Base-by-base conservation (phyloP, 1,140 invertebrate species). In the Trypoxylus dichotomus region DNA sequence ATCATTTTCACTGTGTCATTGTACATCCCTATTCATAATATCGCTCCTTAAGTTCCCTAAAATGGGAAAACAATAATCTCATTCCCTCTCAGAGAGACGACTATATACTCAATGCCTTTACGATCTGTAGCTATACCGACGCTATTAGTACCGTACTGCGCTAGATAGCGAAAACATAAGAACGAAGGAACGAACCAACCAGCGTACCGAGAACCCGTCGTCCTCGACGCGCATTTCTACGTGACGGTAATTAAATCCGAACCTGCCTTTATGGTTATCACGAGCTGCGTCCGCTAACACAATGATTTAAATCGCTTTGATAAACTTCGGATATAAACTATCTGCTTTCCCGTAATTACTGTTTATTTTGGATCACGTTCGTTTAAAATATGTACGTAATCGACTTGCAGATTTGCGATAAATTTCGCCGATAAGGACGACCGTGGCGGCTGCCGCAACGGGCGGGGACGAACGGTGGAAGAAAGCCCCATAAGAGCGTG, bases 231-330 rank as follows among this genome's bases (percentile, higher is more conserved):
- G 47, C 15, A 58, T n/a, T 58, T 29, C 81, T 81, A 83, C 83
- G 83, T 83, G 81, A 83, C 72, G 60, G 80, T 83, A 83, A 83
- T 83, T 83, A 83, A 83, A 81, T 83, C 79, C 77, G 78, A 83
- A 82, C 77, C 80, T 79, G 80, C 80, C 81, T 82, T 81, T 83
- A 83, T 83, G 83, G 82, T 81, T 82, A 82, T 83, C 83, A 83
- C 83, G 83, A 83, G 82, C 80, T 80, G 21, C 24, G 63, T 29
- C 32, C 77, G 79, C 77, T 78, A 76, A 79, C 77, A 78, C 80
- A 79, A 81, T 81, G 83, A 83, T 83, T 82, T 83, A 83, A 79
- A 78, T 81, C 77, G 72, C 81, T 83, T 83, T 83, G 82, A 82
- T 83, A 82, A 83, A 83, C 79, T 80, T 54, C 27, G 43, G 71